Evolutionary conservation across 2,113 vertebrate species (phyloP), one percentile per base, ranked within the genome.

Genomic region (Austrofundulus limnaeus): DNA sequence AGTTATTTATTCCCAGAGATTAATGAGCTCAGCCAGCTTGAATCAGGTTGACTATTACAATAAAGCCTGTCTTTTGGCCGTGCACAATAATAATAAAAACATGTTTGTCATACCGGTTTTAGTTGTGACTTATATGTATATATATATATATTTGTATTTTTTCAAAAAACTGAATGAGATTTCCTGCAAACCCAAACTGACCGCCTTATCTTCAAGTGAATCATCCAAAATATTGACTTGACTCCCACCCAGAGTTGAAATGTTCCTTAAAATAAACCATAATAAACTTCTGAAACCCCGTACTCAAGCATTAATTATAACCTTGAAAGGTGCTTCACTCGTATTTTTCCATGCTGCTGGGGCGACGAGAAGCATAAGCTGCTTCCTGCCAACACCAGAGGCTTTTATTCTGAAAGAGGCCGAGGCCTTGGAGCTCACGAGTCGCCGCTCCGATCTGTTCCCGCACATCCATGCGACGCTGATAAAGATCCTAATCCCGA

Each of bases 401-500:
- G 25, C 31, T 39, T 75, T 24, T 12, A 34, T 56, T 57, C 23
- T 46, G 38, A 12, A 20, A 45, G 45, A 52, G 53, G 43, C 47
- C 1, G 10, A 59, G 53, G 53, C 49, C 41, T 69, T 16, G 8
- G 4, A 66, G 39, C 46, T 56, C 73, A 66, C 67, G 50, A 28
- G 42, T 77, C 72, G n/a, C n/a, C n/a, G 77, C 83, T 61, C 56
- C 38, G 49, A 74, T 79, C 46, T 51, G 54, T 50, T 50, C 72
- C 69, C 82, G 78, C 76, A 74, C 80, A 63, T 82, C 83, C 42
- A n/a, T 75, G 77, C 62, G 47, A 45, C 3, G 19, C 56, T 37
- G 80, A 87, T 85, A 86, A 83, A 71, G 49, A 87, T 78, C 80
- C 75, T 89, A 87, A 87, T 87, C 89, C 83, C 42, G 73, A 83